These are phyloP conservation scores for Tortrix viridana DNA, from an alignment of 2,888 invertebrate species.

Conservation along the genomic window DNA sequence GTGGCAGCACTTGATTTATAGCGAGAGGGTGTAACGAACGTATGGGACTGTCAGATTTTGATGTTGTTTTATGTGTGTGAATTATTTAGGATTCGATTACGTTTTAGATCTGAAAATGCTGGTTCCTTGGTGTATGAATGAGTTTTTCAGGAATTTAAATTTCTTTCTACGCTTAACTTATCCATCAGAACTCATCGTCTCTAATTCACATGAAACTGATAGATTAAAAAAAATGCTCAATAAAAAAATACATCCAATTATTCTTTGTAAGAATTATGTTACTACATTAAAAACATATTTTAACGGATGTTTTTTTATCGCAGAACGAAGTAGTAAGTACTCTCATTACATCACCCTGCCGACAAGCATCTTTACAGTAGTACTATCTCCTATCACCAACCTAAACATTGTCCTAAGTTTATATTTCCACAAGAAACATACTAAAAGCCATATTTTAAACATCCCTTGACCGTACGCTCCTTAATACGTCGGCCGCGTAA, in stretches of 20 bases:
- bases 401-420: neutral
- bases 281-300: no score
- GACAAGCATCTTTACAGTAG: no score
- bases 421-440: neutral
- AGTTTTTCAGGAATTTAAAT: neutral
- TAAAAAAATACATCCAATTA: no score
- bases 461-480: slow-evolving; percentile 56
- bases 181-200: no score
- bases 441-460: slow-evolving; percentile 33
- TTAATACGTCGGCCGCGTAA: slow-evolving; percentile 77
- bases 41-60: slow-evolving; percentile 51
- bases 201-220: no score
- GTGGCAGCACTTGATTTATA: slow-evolving; percentile 81
- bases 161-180: no score
- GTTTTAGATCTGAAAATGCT: slow-evolving; percentile 43
- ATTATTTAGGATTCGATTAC: slow-evolving; percentile 43
- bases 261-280: no score
- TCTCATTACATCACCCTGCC: no score
- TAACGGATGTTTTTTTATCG: no score
- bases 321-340: no score
- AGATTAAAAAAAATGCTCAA: no score
- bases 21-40: slow-evolving; percentile 64
- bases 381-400: neutral
- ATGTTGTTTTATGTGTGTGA: slow-evolving; percentile 42
- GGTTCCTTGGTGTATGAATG: neutral